Evolutionary conservation across 2,888 invertebrate genomes (phyloP).

Genomic region (Sinhomidia bicolor): DNA sequence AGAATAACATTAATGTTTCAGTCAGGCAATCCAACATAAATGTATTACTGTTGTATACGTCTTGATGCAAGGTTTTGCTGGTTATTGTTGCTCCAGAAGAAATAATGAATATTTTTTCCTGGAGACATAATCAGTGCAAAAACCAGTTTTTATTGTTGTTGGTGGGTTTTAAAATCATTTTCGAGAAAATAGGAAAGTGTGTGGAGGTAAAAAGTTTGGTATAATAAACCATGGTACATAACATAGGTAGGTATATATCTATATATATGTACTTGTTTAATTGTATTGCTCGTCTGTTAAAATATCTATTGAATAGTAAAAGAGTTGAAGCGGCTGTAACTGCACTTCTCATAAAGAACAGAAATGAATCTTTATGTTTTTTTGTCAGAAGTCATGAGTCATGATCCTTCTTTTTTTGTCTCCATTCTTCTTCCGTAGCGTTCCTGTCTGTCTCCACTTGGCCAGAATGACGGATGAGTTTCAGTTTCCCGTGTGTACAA

Average conservation of each 20-base stretch:
- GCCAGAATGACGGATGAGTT: slow-evolving; percentile 57
- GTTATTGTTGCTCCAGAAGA: background rate
- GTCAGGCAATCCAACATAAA: too few relatives aligned
- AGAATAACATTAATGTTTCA: too few relatives aligned
- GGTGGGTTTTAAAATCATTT: background rate
- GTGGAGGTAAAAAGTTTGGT: background rate
- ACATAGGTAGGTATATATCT: too few relatives aligned
- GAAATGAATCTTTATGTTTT: background rate
- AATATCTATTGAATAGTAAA: too few relatives aligned
- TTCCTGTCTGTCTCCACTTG: slow-evolving; percentile 58
- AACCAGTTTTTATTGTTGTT: slow-evolving; percentile 33
- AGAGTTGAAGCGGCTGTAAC: background rate
- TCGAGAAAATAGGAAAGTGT: background rate
- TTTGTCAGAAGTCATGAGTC: slow-evolving; percentile 16
- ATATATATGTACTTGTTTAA: too few relatives aligned
- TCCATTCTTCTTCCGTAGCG: background rate
- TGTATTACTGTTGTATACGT: background rate
- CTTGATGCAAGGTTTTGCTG: background rate
- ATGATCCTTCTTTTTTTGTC: slow-evolving; percentile 49
- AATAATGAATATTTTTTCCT: background rate
- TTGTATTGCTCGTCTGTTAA: too few relatives aligned
- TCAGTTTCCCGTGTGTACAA: background rate
- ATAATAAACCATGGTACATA: background rate
- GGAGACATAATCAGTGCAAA: background rate
- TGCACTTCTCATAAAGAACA: background rate